These are phyloP conservation scores for Lepidurus couesii DNA, from an alignment of 1,140 invertebrate species.

Conservation along the genomic window DNA sequence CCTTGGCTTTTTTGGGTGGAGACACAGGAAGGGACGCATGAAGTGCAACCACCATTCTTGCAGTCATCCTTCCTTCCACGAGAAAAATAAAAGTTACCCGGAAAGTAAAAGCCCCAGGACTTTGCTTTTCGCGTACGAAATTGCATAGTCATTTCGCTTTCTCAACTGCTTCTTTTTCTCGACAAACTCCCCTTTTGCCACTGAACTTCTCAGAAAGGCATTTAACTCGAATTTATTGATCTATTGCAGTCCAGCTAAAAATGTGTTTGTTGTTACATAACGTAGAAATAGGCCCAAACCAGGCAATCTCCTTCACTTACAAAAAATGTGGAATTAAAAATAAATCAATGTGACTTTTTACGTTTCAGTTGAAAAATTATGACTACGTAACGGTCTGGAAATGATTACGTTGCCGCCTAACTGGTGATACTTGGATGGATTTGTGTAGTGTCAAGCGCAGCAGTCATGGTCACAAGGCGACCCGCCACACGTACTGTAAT, in stretches of 20 bases:
- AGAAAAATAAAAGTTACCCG: constrained; percentile 19
- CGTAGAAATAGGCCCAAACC: too few species aligned
- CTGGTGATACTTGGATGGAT: background rate
- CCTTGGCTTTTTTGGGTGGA: constrained; percentile 8
- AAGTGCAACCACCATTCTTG: constrained; percentile 3
- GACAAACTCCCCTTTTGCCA: background rate
- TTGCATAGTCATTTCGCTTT: constrained; percentile 8
- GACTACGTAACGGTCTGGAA: constrained; percentile 14
- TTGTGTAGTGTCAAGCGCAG: constrained; percentile 11
- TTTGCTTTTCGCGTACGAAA: background rate
- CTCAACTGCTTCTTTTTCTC: background rate
- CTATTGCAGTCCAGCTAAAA: background rate
- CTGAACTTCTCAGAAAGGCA: background rate
- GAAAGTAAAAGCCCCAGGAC: background rate
- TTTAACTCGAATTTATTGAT: background rate
- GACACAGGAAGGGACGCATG: constrained; percentile 17
- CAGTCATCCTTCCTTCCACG: background rate
- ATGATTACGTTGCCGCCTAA: constrained; percentile 7
- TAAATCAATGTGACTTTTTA: background rate
- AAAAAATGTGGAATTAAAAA: background rate
- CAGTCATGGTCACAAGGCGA: constrained; percentile 12
- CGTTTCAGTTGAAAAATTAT: constrained; percentile 3
- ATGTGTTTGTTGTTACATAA: background rate
- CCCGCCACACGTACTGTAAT: constrained; percentile 7
- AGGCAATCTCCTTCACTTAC: too few species aligned